phyloP scores from a whole-genome alignment of 2,113 vertebrate genomes.

The Monopterus albus region DNA sequence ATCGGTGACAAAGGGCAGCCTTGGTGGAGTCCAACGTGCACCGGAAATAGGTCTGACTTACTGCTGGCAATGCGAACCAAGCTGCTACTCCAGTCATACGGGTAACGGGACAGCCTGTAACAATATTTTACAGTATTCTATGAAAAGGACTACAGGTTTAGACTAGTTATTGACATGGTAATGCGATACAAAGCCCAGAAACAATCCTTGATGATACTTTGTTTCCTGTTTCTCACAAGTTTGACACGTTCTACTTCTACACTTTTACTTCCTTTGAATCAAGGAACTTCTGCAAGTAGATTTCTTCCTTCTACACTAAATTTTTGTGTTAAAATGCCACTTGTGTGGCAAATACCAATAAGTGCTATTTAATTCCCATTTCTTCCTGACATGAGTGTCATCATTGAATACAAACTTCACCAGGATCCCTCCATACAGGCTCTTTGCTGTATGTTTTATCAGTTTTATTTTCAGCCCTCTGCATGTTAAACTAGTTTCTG shows the following conservation, averaged over 20 bases:
- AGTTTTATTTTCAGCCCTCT: conserved; percentile 21
- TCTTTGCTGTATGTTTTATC: conserved; percentile 17
- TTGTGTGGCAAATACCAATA: conserved; percentile 42
- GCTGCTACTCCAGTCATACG: too few relatives aligned
- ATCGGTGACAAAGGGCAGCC: too few relatives aligned
- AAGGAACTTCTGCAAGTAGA: not conserved
- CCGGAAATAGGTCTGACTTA: too few relatives aligned
- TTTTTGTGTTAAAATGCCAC: conserved; percentile 31
- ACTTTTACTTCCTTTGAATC: conserved; percentile 22
- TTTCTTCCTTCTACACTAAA: not conserved
- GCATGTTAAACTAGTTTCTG: conserved; percentile 25
- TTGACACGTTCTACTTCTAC: not conserved
- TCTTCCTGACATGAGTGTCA: conserved; percentile 21
- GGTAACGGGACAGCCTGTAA: too few relatives aligned
- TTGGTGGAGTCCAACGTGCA: too few relatives aligned
- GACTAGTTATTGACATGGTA: not conserved
- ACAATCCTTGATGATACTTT: not conserved
- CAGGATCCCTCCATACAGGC: not conserved
- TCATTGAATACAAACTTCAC: conserved; percentile 35
- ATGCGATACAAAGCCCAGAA: not conserved
- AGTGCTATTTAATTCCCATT: conserved; percentile 51
- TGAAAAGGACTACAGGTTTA: not conserved
- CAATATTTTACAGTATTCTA: too few relatives aligned
- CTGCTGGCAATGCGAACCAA: too few relatives aligned
- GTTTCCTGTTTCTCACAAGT: not conserved